Evolutionary conservation across 1,140 invertebrate genomes (phyloP).

Genomic region (Caenorhabditis inopinata): DNA sequence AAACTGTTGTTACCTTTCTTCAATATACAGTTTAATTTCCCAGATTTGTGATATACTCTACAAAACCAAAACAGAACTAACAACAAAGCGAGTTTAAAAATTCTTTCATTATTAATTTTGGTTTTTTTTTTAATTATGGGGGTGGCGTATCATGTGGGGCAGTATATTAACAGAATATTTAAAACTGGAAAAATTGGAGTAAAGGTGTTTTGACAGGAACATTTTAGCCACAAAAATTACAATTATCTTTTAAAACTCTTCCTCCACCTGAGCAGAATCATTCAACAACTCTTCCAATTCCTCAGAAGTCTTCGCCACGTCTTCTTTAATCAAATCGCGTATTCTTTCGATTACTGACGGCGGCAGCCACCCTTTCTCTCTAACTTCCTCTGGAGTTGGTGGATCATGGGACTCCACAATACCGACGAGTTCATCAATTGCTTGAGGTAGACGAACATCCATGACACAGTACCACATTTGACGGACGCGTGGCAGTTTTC

Average conservation of each 20-base stretch:
- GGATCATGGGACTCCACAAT: slow-evolving; percentile 27
- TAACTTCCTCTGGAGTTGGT: slow-evolving; percentile 27
- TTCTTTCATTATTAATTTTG: no score
- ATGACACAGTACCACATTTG: slow-evolving; percentile 66
- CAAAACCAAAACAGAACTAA: no score
- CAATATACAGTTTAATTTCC: no score
- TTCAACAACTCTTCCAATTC: slow-evolving; percentile 30
- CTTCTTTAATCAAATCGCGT: slow-evolving; percentile 58
- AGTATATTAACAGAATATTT: neutral
- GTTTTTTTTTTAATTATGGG: no score
- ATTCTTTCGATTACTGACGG: slow-evolving; percentile 52
- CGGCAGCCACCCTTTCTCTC: slow-evolving; percentile 56
- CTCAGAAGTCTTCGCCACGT: slow-evolving; percentile 50
- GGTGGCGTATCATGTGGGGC: no score
- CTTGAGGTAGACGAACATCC: slow-evolving; percentile 58
- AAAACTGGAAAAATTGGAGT: neutral
- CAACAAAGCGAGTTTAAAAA: no score
- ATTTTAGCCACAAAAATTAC: no score
- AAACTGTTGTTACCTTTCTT: no score
- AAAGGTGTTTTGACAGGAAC: no score
- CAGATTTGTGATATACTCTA: no score
- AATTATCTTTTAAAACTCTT: neutral
- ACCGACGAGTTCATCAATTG: slow-evolving; percentile 48
- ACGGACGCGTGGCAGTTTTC: slow-evolving; percentile 52
- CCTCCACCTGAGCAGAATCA: neutral